Percentiles rank a stretch among this genome's conserved stretches.
phyloP scores from a whole-genome alignment of 2,113 vertebrate genomes.

The Suricata suricatta region DNA sequence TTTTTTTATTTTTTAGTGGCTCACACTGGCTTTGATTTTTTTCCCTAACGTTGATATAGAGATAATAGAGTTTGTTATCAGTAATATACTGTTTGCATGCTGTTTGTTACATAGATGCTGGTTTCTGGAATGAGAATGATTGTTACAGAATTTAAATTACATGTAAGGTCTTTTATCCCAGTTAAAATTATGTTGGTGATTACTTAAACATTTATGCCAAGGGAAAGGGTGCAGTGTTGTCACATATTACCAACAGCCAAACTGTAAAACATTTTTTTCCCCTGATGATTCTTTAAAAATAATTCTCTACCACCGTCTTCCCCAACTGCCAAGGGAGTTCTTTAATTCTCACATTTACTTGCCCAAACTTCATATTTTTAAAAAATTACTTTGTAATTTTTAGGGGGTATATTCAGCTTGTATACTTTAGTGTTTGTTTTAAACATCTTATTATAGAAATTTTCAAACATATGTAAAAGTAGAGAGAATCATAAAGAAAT shows the following conservation, averaged over 20 bases:
- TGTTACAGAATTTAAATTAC: slow-evolving; percentile 18
- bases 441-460: slow-evolving; percentile 27
- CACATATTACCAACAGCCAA: background rate
- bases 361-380: background rate
- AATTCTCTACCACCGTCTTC: background rate
- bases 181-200: background rate
- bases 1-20: slow-evolving; percentile 8
- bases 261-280: background rate
- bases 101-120: slow-evolving; percentile 9
- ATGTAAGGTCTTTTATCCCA: background rate
- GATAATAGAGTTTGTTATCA: background rate
- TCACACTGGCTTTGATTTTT: background rate
- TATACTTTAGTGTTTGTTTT: slow-evolving; percentile 5
- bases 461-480: background rate
- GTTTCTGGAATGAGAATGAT: slow-evolving; percentile 19
- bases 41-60: background rate
- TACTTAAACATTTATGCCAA: slow-evolving; percentile 9
- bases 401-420: background rate
- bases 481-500: background rate
- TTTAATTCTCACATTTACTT: slow-evolving; percentile 13
- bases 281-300: background rate
- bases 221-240: background rate
- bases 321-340: background rate
- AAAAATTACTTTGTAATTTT: background rate
- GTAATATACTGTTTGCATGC: background rate